Conservation (phyloP, 2,797 vertebrate genomes). For the Rhinichthys osculus region DNA sequence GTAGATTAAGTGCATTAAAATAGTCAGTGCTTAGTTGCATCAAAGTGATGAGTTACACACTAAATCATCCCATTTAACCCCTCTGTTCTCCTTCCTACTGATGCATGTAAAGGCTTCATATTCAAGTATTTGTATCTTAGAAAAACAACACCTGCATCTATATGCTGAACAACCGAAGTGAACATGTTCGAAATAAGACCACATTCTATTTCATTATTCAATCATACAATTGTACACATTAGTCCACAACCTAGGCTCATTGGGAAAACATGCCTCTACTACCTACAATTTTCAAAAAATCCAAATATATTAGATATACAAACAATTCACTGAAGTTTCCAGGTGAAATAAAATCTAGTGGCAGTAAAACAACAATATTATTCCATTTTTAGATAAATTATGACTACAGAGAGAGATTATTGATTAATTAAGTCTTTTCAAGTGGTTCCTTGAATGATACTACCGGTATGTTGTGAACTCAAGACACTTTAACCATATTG, state of each 20-base stretch:
- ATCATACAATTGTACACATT: not conserved
- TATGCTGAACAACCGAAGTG: not conserved
- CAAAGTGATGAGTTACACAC: constrained; percentile 6
- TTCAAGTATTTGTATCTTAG: constrained; percentile 8
- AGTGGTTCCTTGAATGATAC: not conserved
- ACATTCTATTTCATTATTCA: not conserved
- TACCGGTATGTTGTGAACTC: not conserved
- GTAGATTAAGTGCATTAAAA: not conserved
- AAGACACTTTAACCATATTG: not conserved
- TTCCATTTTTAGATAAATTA: not conserved
- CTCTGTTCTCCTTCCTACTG: not conserved
- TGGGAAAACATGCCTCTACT: not conserved
- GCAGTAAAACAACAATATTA: too few species aligned
- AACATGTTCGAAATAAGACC: not conserved
- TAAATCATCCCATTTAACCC: not conserved
- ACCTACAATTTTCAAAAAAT: not conserved
- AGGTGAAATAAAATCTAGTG: not conserved
- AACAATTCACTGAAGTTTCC: not conserved
- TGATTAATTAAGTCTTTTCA: not conserved
- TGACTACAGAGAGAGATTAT: not conserved
- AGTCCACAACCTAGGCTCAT: not conserved
- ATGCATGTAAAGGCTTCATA: not conserved
- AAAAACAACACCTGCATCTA: constrained; percentile 24
- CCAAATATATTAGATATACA: not conserved
- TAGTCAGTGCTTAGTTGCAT: not conserved